Conservation (phyloP, 1,140 invertebrate genomes). For the Drosophila rhopaloa region DNA sequence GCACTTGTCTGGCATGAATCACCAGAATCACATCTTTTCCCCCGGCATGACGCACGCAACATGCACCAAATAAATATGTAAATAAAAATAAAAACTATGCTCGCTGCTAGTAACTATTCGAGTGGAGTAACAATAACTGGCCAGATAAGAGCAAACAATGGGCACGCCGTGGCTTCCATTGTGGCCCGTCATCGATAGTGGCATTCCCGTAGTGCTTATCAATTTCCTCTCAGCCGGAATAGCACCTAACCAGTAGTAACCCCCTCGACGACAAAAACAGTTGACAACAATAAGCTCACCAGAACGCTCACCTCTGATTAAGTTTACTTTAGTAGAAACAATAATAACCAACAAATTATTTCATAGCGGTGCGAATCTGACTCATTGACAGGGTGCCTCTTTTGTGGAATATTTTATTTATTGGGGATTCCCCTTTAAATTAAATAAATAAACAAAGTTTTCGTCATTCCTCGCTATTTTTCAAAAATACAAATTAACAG, state of each 20-base stretch:
- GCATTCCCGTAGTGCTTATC: slow-evolving; percentile 23
- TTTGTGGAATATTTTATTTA: not conserved
- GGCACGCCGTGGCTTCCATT: not conserved
- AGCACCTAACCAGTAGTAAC: not conserved
- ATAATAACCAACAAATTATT: not conserved
- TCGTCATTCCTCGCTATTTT: no score
- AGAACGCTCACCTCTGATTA: slow-evolving; percentile 17
- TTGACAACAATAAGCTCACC: slow-evolving; percentile 26
- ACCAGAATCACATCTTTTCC: slow-evolving; percentile 9
- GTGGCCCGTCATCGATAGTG: slow-evolving; percentile 49
- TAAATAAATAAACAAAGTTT: not conserved
- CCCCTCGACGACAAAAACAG: slow-evolving; percentile 10
- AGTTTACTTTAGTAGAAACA: not conserved
- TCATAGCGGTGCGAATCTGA: not conserved
- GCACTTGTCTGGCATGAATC: slow-evolving; percentile 49
- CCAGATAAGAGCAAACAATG: slow-evolving; percentile 49
- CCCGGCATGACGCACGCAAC: slow-evolving; percentile 36
- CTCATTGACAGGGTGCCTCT: not conserved
- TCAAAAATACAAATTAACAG: no score
- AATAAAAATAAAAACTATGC: not conserved
- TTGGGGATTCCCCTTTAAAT: not conserved
- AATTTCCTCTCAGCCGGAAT: slow-evolving; percentile 4
- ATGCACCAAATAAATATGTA: slow-evolving; percentile 37
- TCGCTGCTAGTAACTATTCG: not conserved
- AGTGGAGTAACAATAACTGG: slow-evolving; percentile 45